Evolutionary conservation across 2,113 vertebrate species (phyloP).

Genomic region (Cygnus atratus): DNA sequence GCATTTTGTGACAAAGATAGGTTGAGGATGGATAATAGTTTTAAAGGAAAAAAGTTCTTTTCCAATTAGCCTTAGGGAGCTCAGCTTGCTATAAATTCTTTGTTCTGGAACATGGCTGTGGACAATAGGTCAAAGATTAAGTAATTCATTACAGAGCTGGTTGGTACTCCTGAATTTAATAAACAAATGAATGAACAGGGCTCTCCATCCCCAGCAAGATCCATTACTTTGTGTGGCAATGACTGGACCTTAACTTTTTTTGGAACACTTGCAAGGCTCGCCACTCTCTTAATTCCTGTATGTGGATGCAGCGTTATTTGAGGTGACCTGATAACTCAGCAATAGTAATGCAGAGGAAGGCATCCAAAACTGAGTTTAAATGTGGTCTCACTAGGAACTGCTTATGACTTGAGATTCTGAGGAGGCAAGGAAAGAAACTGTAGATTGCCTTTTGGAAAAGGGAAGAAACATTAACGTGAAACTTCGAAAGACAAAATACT

Average conservation of each 20-base stretch:
- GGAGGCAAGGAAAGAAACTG: not conserved
- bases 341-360: not conserved
- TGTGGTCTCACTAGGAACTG: not conserved
- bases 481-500: not conserved
- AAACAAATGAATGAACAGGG: slow-evolving; percentile 51
- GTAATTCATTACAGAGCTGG: slow-evolving; percentile 11
- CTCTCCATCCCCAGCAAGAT: not conserved
- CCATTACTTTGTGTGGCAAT: not conserved
- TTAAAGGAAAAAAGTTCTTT: slow-evolving; percentile 6
- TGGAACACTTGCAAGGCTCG: not conserved
- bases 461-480: not conserved
- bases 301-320: not conserved
- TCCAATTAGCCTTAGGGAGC: slow-evolving; percentile 70
- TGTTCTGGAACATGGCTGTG: slow-evolving; percentile 52
- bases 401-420: not conserved
- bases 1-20: slow-evolving; percentile 30
- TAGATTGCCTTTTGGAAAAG: not conserved
- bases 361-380: not conserved
- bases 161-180: slow-evolving; percentile 40
- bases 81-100: slow-evolving; percentile 59
- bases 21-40: slow-evolving; percentile 25
- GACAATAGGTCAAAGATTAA: slow-evolving; percentile 63
- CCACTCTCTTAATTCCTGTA: not conserved
- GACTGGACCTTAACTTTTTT: not conserved
- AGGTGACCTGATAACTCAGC: not conserved